These are phyloP conservation scores for Leptodactylus fuscus DNA, from an alignment of 2,113 vertebrate genomes.

Conservation along the genomic window DNA sequence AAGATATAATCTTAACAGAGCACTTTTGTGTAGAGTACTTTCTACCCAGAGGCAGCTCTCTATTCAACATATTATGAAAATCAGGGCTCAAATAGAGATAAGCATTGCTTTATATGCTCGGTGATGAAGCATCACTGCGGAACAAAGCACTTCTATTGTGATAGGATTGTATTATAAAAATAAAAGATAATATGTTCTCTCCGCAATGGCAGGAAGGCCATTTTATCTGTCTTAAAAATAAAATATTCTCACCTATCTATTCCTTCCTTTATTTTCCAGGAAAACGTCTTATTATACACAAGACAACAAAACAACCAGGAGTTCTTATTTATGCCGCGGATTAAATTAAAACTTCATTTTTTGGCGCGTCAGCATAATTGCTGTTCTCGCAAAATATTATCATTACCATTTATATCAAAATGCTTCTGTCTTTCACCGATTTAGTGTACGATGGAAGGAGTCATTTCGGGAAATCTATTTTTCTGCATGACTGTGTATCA, in stretches of 20 bases:
- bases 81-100: slow-evolving; percentile 60
- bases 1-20: slow-evolving; percentile 58
- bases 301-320: slow-evolving; percentile 12
- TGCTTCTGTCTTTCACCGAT: slow-evolving; percentile 18
- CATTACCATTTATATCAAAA: slow-evolving; percentile 22
- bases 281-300: slow-evolving; percentile 6
- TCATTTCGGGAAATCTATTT: not conserved
- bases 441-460: not conserved
- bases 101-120: slow-evolving; percentile 54
- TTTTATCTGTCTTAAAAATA: slow-evolving; percentile 45
- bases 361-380: slow-evolving; percentile 14
- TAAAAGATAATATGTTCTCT: slow-evolving; percentile 47
- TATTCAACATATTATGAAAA: slow-evolving; percentile 59
- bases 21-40: slow-evolving; percentile 57
- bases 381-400: slow-evolving; percentile 23
- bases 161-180: slow-evolving; percentile 59
- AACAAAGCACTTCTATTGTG: slow-evolving; percentile 57
- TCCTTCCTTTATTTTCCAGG: slow-evolving; percentile 11
- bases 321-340: slow-evolving; percentile 30
- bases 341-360: slow-evolving; percentile 20
- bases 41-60: slow-evolving; percentile 54
- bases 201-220: slow-evolving; percentile 25
- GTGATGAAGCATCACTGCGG: slow-evolving; percentile 50
- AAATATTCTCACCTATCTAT: slow-evolving; percentile 43
- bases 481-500: not conserved